These are phyloP conservation scores for Cynodonichthys magdalenae DNA, from an alignment of 2,797 vertebrate genomes.

Conservation along the genomic window DNA sequence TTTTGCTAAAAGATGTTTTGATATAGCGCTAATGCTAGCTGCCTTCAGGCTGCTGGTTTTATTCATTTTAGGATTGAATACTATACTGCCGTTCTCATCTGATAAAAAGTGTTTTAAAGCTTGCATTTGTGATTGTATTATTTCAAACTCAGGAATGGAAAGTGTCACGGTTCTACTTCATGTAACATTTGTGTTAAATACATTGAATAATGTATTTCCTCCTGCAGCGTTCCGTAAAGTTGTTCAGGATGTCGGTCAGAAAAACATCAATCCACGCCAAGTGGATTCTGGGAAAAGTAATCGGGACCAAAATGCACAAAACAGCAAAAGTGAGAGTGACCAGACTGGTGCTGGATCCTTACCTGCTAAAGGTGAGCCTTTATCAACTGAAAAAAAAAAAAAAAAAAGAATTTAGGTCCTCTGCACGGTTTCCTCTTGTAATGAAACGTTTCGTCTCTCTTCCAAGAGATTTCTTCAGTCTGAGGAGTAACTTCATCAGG, in stretches of 20 bases:
- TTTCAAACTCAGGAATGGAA: neutral
- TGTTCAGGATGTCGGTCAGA: conserved; percentile 73
- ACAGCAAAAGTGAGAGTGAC: conserved; percentile 97
- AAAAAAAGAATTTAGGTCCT: too few species aligned
- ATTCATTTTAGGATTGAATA: neutral
- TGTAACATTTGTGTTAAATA: neutral
- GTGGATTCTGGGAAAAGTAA: conserved; percentile 94
- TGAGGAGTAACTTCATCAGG: too few species aligned
- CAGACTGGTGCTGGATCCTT: conserved; percentile 91
- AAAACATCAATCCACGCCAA: conserved; percentile 88
- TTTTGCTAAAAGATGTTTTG: neutral
- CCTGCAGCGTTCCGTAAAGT: conserved; percentile 8
- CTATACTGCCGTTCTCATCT: neutral
- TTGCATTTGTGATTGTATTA: neutral
- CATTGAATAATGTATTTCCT: neutral
- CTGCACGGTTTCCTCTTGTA: too few species aligned
- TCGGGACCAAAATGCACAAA: conserved; percentile 95
- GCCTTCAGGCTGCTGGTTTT: conserved; percentile 4
- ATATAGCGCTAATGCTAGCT: conserved; percentile 10
- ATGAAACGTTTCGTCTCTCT: too few species aligned
- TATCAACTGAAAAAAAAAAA: too few species aligned
- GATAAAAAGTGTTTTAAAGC: neutral
- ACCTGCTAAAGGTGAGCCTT: conserved; percentile 88
- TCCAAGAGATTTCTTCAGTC: too few species aligned
- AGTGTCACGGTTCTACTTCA: neutral